Base-by-base conservation (phyloP, 2,797 vertebrate genomes). In the Silurus lanzhouensis region DNA sequence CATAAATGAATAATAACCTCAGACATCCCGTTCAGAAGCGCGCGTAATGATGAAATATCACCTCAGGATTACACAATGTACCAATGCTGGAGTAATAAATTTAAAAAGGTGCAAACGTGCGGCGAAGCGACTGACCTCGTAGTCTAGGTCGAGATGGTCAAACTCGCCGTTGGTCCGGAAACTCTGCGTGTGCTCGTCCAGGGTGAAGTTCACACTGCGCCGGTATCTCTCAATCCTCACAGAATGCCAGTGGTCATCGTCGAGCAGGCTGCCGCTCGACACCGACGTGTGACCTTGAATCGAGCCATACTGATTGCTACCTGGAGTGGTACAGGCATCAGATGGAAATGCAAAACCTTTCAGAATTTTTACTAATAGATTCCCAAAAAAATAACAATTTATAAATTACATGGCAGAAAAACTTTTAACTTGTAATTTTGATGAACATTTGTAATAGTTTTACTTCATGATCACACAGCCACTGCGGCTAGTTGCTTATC, bases 81-180 rank as follows among this genome's bases (percentile, higher is more conserved):
- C 22, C 12, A 19, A 15, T 2, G 57, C 76, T 14, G 15, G 31
- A 19, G 1, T 46, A 61, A 78, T 61, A 61, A 1, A 46, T 17
- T 8, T 48, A 25, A 80, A 4, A 1, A 44, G 27, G 58, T 60
- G 38, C 13, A 66, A 19, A 74, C 66, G 15, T 77, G 27, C 12
- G 17, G 17, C 10, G 61, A 76, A 27, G 22, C n/a, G 31, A 44
- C 57, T 84, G 92, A 99, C 98, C 97, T 99, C 98, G 6, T 97
- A 96, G 92, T 99, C 98, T 83, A 99, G 89, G 91, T 99, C 98
- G 83, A 99, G 91, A 84, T 99, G 97, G 92, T 98, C 97, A 86
- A 99, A 99, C 90, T 99, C 98, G 17, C 98, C 98, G 0, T 99
- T 99, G 83, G 97, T 98, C 90, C 97, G 96, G 92, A 99, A 98